Evolutionary conservation across 1,140 invertebrate genomes (phyloP), one percentile per base, ranked within the genome.

Genomic region (Cydia fagiglandana): DNA sequence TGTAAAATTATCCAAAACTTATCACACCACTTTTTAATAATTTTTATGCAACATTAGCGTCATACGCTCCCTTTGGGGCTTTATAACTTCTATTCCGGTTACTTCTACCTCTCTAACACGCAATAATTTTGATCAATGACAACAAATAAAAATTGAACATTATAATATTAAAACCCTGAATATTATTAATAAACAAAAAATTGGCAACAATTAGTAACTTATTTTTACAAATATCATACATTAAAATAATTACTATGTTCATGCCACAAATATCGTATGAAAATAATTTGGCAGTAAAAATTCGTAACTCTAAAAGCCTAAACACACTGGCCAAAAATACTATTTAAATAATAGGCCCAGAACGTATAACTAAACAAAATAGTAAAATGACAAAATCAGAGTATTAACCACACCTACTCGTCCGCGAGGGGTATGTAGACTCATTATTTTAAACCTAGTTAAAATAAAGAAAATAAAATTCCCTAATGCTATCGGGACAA

Each of bases 271-370:
- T 90, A 91, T 89, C 84, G 88, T 93, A 91, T 90, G 91, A 93
- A 93, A 93, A 91, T 90, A 93, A 93, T 91, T 93, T 93, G 91
- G 91, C 91, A 93, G 91, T 93, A 91, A 93, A 91, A 91, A 91
- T 93, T 91, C 90, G 89, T 93, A 93, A 91, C 82, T 86, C 89
- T 93, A 91, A 89, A 90, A 89, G 90, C 90, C 91, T 86, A 87
- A 87, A 88, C 87, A 87, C 86, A 88, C 86, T 87, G 86, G 88
- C 88, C 91, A 88, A 90, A 88, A 91, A 91, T 91, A 92, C 90
- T 92, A 92, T 88, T 91, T 81, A 88, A 88, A 91, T 87, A 70
- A 87, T 91, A 91, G 91, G 91, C 91, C 88, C 81, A 74, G 82
- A 88, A 88, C 84, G 86, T 90, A 89, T 88, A 85, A 85, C 86